Evolutionary conservation across 1,140 invertebrate species (phyloP).

Genomic region (Varroa destructor): DNA sequence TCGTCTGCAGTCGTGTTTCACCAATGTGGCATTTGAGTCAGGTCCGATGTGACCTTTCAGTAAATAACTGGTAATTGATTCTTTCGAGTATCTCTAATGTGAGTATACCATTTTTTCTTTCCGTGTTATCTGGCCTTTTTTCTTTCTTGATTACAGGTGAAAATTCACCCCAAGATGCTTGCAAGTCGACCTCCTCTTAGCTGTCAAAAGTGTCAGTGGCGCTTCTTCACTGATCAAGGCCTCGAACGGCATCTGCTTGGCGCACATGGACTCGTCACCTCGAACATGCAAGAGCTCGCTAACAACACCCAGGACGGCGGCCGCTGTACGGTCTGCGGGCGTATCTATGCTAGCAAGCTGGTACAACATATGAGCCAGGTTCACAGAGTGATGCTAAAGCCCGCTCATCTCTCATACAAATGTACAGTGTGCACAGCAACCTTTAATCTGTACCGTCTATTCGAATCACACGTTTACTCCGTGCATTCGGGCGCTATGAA

Average conservation of each 20-base stretch:
- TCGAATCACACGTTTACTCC: slow-evolving; percentile 83
- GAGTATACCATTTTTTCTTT: no score
- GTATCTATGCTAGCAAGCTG: slow-evolving; percentile 83
- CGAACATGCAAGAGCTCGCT: slow-evolving; percentile 85
- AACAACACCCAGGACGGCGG: slow-evolving; percentile 87
- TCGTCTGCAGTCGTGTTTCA: no score
- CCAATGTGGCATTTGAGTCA: no score
- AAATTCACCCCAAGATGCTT: slow-evolving; percentile 91
- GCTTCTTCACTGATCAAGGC: slow-evolving; percentile 70
- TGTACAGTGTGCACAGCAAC: slow-evolving; percentile 86
- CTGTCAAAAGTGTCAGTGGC: slow-evolving; percentile 87
- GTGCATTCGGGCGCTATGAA: slow-evolving; percentile 54
- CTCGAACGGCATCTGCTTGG: slow-evolving; percentile 80
- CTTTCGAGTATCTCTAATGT: no score
- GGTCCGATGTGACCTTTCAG: no score
- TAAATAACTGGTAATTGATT: no score
- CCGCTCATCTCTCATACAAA: slow-evolving; percentile 80
- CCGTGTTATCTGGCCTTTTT: background rate
- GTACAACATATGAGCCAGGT: slow-evolving; percentile 76
- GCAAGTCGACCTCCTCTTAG: slow-evolving; percentile 82
- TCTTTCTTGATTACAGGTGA: slow-evolving; percentile 46
- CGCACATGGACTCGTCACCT: slow-evolving; percentile 80
- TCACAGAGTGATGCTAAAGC: slow-evolving; percentile 75
- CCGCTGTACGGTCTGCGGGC: slow-evolving; percentile 75
- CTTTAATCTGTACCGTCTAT: slow-evolving; percentile 85